Base-by-base conservation (phyloP, 1,140 invertebrate species). In the Homarus americanus region DNA sequence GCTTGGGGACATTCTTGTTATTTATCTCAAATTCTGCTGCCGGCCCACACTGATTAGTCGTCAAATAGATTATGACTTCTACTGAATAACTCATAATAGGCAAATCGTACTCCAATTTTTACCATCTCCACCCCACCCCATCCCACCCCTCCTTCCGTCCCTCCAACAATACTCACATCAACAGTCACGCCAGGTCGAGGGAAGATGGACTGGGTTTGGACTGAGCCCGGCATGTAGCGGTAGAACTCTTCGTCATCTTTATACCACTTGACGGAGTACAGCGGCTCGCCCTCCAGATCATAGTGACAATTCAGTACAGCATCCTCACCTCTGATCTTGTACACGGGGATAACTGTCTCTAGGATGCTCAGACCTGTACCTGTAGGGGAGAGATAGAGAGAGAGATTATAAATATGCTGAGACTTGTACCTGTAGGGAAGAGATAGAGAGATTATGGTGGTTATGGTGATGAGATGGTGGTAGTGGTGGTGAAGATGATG, bases 211-310 rank as follows among this genome's bases (percentile, higher is more conserved):
- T 96, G 95, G 41, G 95, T 24, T 17, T 95, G 96, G 76, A 95
- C 94, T 63, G 95, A 95, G 93, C 96, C 96, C 24, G 96, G 96
- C 76, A 97, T 95, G 94, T 96, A 97, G 84, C 97, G 95, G 95
- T 97, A 98, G 95, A 98, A 97, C 94, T 98, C 97, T 93, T 97
- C 96, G 41, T 97, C 97, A 93, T 97, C 97, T 94, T 97, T 97
- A 94, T 97, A 98, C 97, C 97, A 98, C 93, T 97, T 97, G 84
- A 97, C 96, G n/a, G 96, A 96, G 94, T 97, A 97, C 10, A 98
- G 94, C 53, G 96, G 95, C 93, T 97, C 97, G 9, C 96, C 96
- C 89, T 97, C 97, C 93, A 98, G 94, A 92, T 97, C 96, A 94
- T 97, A 98, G 93, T 96, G 95, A 94, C 97, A 98, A 93, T 96